Evolutionary conservation across 1,140 invertebrate species (phyloP).

Genomic region (Drosophila quadrilineata): DNA sequence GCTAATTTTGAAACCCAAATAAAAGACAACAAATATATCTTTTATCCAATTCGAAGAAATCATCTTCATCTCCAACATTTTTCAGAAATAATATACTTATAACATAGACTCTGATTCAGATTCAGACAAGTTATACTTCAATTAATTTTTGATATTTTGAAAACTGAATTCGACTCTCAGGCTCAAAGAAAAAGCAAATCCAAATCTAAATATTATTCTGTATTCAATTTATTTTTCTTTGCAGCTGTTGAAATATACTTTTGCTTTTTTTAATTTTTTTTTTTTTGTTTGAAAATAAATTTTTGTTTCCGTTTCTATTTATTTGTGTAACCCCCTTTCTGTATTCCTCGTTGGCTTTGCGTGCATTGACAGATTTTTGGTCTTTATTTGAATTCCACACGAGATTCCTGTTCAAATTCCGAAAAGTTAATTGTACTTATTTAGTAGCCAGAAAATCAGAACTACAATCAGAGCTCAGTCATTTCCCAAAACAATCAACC

Average conservation of each 20-base stretch:
- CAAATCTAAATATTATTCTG: not conserved
- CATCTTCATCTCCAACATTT: too few species aligned
- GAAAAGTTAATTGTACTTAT: constrained; percentile 13
- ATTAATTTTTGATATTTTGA: constrained; percentile 22
- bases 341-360: constrained; percentile 6
- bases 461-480: constrained; percentile 13
- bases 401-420: not conserved
- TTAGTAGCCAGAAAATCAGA: constrained; percentile 10
- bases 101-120: not conserved
- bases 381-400: constrained; percentile 7
- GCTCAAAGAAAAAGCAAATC: not conserved
- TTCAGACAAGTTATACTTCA: not conserved
- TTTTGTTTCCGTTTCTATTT: not conserved
- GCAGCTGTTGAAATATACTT: constrained; percentile 6
- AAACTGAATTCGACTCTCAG: constrained; percentile 13
- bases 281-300: too few species aligned
- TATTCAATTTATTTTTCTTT: not conserved
- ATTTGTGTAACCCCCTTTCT: not conserved
- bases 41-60: not conserved
- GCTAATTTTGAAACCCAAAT: not conserved
- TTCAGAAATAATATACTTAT: not conserved
- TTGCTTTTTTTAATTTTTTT: not conserved
- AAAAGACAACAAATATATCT: not conserved
- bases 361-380: constrained; percentile 18
- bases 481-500: too few species aligned